These are phyloP conservation scores for Actinemys pallida DNA, from an alignment of 2,113 vertebrate genomes.

Conservation along the genomic window DNA sequence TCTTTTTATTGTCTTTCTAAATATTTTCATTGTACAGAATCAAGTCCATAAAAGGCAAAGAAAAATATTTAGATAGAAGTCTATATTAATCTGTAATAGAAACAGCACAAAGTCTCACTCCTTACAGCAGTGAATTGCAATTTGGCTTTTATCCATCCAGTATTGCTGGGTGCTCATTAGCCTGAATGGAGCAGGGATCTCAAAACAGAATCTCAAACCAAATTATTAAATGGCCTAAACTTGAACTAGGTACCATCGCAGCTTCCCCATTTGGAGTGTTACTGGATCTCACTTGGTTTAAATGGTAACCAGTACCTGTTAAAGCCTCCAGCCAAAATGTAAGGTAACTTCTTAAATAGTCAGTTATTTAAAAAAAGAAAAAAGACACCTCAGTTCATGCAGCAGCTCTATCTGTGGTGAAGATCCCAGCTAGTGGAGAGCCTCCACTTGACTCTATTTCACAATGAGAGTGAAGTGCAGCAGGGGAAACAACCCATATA, in stretches of 20 bases:
- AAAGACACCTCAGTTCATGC: too few species aligned
- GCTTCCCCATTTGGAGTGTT: neutral
- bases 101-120: too few species aligned
- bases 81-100: too few species aligned
- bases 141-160: too few species aligned
- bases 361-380: too few species aligned
- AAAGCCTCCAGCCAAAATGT: neutral
- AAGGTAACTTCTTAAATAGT: neutral
- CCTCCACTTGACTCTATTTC: neutral
- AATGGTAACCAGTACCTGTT: neutral
- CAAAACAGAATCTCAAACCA: neutral
- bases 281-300: neutral
- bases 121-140: too few species aligned
- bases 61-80: too few species aligned
- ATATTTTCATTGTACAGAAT: too few species aligned
- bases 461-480: neutral
- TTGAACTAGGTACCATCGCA: neutral
- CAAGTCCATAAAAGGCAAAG: too few species aligned
- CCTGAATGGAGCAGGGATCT: neutral
- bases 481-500: neutral
- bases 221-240: neutral
- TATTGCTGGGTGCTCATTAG: neutral
- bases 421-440: neutral
- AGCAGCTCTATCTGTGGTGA: neutral
- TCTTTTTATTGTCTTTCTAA: too few species aligned